Conservation (phyloP, 2,113 vertebrate species). For the Pelecanoides urinatrix region DNA sequence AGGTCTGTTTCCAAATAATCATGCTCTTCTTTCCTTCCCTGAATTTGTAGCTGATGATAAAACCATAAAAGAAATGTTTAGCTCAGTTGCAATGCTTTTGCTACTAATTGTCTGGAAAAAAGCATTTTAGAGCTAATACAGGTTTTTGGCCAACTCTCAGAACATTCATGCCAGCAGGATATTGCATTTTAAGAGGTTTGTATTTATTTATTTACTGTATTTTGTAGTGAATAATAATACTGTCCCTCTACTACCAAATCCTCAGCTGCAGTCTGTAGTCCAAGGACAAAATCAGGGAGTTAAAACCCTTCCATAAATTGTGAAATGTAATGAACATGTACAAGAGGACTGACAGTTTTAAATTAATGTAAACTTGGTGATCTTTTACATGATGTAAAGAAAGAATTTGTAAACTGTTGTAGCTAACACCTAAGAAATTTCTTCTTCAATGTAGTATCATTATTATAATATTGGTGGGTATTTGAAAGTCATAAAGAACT, state of each 20-base stretch:
- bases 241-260: not conserved
- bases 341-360: not conserved
- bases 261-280: not conserved
- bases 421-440: not conserved
- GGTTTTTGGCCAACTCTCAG: not conserved
- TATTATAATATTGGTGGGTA: not conserved
- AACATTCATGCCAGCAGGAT: not conserved
- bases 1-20: not conserved
- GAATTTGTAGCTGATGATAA: not conserved
- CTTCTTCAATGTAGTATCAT: not conserved
- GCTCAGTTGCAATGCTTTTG: not conserved
- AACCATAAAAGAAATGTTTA: not conserved
- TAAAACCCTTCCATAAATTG: not conserved
- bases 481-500: not conserved
- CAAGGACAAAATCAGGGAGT: not conserved
- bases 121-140: not conserved
- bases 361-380: not conserved
- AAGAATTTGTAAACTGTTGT: not conserved
- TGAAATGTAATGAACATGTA: not conserved
- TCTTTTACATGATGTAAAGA: not conserved
- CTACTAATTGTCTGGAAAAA: not conserved
- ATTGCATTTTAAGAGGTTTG: conserved; percentile 1
- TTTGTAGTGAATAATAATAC: not conserved
- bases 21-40: not conserved
- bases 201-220: not conserved